A percentile compares a stretch with the other conserved stretches of the same genome.
Conservation (phyloP, 2,888 invertebrate genomes). For the Leptodirus hochenwartii region DNA sequence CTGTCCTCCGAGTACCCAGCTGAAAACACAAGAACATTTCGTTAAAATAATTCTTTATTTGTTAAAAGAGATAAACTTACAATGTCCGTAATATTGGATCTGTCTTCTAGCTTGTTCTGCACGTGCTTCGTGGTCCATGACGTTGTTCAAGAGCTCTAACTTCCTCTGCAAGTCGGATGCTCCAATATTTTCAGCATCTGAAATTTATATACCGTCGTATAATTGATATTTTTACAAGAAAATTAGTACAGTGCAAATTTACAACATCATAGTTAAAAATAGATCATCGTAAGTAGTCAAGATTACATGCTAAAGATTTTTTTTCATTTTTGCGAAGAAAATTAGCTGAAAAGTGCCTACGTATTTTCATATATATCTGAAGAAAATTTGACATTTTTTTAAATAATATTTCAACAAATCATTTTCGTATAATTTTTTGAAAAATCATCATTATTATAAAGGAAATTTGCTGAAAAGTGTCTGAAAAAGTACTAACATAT, state of each 20-base stretch:
- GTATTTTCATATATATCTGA: too few relatives aligned
- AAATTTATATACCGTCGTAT: constrained; percentile 16
- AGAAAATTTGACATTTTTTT: too few relatives aligned
- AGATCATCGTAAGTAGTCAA: not conserved
- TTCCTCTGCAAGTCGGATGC: constrained; percentile 79
- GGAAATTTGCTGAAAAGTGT: too few relatives aligned
- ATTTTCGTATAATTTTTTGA: too few relatives aligned
- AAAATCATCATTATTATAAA: too few relatives aligned
- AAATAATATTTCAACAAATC: too few relatives aligned
- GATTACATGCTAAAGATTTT: not conserved
- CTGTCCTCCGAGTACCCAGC: constrained; percentile 93
- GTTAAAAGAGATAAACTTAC: constrained; percentile 32
- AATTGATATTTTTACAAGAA: not conserved
- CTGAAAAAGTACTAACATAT: too few relatives aligned
- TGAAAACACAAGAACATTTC: constrained; percentile 31
- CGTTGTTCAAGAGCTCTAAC: constrained; percentile 75
- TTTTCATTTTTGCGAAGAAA: too few relatives aligned
- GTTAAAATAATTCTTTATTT: not conserved
- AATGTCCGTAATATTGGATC: constrained; percentile 65
- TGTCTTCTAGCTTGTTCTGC: constrained; percentile 61
- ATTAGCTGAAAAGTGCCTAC: too few relatives aligned
- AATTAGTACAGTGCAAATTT: constrained; percentile 1
- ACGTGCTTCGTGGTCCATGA: constrained; percentile 71
- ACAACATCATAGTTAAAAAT: not conserved
- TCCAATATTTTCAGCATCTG: constrained; percentile 76